Base-by-base conservation (phyloP, 2,113 vertebrate genomes). In the Penelope pileata region DNA sequence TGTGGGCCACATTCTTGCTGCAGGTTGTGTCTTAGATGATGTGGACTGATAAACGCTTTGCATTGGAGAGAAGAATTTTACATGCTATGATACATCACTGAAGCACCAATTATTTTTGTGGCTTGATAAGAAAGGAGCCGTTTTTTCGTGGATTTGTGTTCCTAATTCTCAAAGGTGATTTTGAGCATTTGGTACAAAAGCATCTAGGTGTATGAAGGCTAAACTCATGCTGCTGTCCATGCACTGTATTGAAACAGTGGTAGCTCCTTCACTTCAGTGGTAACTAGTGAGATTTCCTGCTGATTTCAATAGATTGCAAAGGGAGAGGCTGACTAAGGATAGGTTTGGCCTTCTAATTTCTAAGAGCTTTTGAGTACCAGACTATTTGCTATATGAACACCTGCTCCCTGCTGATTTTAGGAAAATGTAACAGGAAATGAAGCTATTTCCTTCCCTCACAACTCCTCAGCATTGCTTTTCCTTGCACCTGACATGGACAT, bases 321-420 rank as follows among this genome's bases (percentile, higher is more conserved):
- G 12, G 4, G 5, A 6, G 5, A 68, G 12, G 22, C 40, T 80
- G 81, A 30, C 66, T 72, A 62, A 78, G 36, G 16, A 11, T 59
- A 47, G 16, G 2, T n/a, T 69, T 93, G 47, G n/a, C 79, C 43
- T 80, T 80, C 26, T 85, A 19, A 77, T 86, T 83, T 95, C 43
- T 66, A 43, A 36, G 12, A 62, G 13, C 88, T 88, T 60, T 78
- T 36, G 16, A 53, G n/a, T 83, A 27, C 50, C 42, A 43, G 43
- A 76, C 42, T 80, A 47, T 38, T 70, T 83, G 24, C 42, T 85
- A 8, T 12, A 32, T 59, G 50, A 87, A 48, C 38, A 64, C 69
- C 27, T 5, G 0, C 9, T 86, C 27, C 21, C 48, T 3, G 3
- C 5, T 80, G 21, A 67, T 74, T 77, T 64, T 42, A 82, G 43